phyloP scores from a whole-genome alignment of 2,888 invertebrate species.

The Alloscopus bannaensis region DNA sequence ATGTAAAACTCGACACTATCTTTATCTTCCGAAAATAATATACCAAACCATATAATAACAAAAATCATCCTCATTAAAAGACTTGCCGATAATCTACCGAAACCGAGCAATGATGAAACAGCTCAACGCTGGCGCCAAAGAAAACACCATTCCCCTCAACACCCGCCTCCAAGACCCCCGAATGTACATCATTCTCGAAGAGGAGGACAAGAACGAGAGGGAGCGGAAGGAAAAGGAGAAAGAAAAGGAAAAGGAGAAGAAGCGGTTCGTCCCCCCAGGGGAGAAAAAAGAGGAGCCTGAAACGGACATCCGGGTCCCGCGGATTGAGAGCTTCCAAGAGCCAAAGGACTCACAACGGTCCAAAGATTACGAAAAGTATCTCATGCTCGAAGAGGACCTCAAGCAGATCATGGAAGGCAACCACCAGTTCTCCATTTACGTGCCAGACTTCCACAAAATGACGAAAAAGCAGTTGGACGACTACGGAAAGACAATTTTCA shows the following conservation, averaged over 20 bases:
- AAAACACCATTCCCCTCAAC: conserved; percentile 61
- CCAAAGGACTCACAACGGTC: conserved; percentile 69
- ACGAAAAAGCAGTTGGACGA: conserved; percentile 72
- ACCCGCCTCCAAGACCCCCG: conserved; percentile 65
- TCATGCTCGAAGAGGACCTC: conserved; percentile 66
- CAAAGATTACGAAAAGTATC: conserved; percentile 64
- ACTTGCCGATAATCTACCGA: conserved; percentile 69
- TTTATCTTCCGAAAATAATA: neutral
- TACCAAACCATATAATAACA: neutral
- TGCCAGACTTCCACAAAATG: conserved; percentile 72
- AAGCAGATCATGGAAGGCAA: conserved; percentile 70
- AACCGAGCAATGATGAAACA: conserved; percentile 68
- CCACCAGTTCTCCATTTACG: conserved; percentile 65
- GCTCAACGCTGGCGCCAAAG: conserved; percentile 61
- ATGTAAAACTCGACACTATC: conserved; percentile 56
- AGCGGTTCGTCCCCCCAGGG: conserved; percentile 28
- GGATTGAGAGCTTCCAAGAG: conserved; percentile 59
- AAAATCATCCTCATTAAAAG: too few species aligned
- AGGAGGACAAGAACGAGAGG: conserved; percentile 53
- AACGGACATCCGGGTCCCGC: conserved; percentile 51
- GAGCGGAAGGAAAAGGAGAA: conserved; percentile 49
- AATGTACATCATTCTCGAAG: conserved; percentile 69
- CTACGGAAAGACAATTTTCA: conserved; percentile 69
- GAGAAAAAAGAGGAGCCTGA: conserved; percentile 30
- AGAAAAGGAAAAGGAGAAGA: conserved; percentile 57